Percentiles rank a stretch among this genome's conserved stretches.
These are phyloP conservation scores for Calonectris borealis DNA, from an alignment of 2,113 vertebrate genomes.

Conservation along the genomic window DNA sequence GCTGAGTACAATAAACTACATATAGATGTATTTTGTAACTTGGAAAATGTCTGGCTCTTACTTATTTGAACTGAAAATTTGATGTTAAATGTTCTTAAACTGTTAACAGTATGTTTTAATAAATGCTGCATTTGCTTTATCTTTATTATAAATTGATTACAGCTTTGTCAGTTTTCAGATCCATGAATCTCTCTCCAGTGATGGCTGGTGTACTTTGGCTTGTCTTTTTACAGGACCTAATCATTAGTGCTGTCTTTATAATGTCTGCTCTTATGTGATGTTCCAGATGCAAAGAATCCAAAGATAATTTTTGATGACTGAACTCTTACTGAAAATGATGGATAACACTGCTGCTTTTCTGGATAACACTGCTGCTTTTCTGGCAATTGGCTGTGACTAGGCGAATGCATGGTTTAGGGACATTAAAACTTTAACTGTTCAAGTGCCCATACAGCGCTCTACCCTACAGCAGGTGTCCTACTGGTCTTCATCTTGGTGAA, in stretches of 20 bases:
- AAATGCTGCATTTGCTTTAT: background rate
- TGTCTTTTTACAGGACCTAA: background rate
- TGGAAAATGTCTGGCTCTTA: background rate
- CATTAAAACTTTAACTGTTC: background rate
- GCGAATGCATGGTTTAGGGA: background rate
- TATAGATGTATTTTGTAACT: background rate
- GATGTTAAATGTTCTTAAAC: background rate
- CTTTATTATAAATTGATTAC: background rate
- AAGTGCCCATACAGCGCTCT: background rate
- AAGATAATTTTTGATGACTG: background rate
- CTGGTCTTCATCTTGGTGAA: background rate
- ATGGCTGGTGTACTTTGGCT: background rate
- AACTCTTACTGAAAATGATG: background rate
- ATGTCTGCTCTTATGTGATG: background rate
- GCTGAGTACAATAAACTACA: background rate
- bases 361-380: background rate
- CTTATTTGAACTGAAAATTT: background rate
- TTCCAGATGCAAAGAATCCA: background rate
- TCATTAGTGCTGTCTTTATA: background rate
- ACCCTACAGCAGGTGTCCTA: background rate
- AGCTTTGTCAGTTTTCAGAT: constrained; percentile 3
- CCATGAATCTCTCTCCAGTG: background rate
- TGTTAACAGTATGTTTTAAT: constrained; percentile 1
- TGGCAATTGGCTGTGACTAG: background rate
- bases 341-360: background rate